Evolutionary conservation across 2,888 invertebrate genomes (phyloP).

Genomic region (Calameuta pallipes): DNA sequence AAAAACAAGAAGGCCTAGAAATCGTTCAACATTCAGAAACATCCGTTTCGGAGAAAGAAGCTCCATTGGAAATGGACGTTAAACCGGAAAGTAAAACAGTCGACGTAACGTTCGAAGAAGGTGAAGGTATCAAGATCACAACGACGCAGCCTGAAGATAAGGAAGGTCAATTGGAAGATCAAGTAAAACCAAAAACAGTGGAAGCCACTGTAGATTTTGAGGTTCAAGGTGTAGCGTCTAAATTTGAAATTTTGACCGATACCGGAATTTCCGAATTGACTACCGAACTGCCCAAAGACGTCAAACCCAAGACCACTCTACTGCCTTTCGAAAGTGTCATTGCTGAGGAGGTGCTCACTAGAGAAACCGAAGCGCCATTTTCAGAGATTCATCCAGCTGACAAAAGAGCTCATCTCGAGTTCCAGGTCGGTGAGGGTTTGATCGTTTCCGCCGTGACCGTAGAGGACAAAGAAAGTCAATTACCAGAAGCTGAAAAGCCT

Average conservation of each 20-base stretch:
- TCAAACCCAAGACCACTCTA: conserved; percentile 46
- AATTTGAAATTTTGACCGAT: conserved; percentile 53
- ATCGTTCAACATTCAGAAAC: conserved; percentile 67
- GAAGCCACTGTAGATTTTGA: conserved; percentile 53
- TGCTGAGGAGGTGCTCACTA: conserved; percentile 53
- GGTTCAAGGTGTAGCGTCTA: conserved; percentile 49
- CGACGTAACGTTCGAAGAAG: conserved; percentile 69
- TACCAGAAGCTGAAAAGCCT: conserved; percentile 48
- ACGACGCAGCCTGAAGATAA: conserved; percentile 62
- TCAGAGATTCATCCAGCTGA: conserved; percentile 68
- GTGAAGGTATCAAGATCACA: conserved; percentile 72
- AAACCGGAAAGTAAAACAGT: conserved; percentile 70
- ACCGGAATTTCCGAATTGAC: conserved; percentile 42
- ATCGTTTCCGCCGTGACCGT: conserved; percentile 50
- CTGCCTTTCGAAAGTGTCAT: conserved; percentile 52
- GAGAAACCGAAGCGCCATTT: conserved; percentile 55
- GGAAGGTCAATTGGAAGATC: conserved; percentile 48
- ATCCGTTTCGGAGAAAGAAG: conserved; percentile 69
- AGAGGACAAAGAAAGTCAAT: conserved; percentile 48
- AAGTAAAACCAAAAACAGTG: conserved; percentile 39
- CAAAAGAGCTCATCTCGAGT: conserved; percentile 67
- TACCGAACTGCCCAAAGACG: conserved; percentile 34
- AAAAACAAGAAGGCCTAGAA: conserved; percentile 64
- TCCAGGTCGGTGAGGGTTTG: conserved; percentile 53
- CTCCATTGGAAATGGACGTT: conserved; percentile 61